Evolutionary conservation across 2,888 invertebrate species (phyloP), one percentile per base, ranked within the genome.

Genomic region (Lasioglossum villosulum): DNA sequence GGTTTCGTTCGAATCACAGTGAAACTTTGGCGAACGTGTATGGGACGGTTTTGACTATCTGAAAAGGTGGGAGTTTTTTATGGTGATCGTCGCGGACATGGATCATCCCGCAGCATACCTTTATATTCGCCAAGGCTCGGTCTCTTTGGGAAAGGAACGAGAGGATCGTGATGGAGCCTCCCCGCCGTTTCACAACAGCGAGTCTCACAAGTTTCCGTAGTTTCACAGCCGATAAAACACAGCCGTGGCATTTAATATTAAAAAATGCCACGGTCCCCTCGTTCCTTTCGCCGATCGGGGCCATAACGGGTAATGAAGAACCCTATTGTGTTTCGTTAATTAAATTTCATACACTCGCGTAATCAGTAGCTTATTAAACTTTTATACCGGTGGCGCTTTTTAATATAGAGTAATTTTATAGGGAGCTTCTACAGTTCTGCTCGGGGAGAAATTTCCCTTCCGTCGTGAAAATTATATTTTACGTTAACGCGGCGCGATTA

Each of bases 1-100:
- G 86, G 82, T 85, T 90, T 82, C 27, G 66, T 68, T 71, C 80
- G 81, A 89, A 83, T 88, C 83, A 81, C 84, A 78, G 66, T 45
- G 39, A 71, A 75, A 84, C 82, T 78, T 52, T 77, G 59, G 19
- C 14, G 84, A 79, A 82, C 63, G 75, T 73, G 78, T 78, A 66
- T 70, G 73, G 59, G 72, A 48, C 72, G 78, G 78, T 87, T 82
- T 78, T 68, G 79, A 73, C 48, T 23, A 42, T 71, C 1, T 19
- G 74, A 63, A 66, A 73, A 68, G 63, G 45, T 34, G 82, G 45
- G 75, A 80, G 70, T 74, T 82, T 87, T 87, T 88, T 84, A 88
- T 75, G 59, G 75, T 37, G 80, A 81, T 82, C 72, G 42, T 34
- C n/a, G 68, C 39, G 45, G 42, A 68, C 68, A 34, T 10, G 12